A percentile compares a stretch with the other conserved stretches of the same genome.
phyloP scores from a whole-genome alignment of 2,113 vertebrate genomes.

The Podarcis muralis region DNA sequence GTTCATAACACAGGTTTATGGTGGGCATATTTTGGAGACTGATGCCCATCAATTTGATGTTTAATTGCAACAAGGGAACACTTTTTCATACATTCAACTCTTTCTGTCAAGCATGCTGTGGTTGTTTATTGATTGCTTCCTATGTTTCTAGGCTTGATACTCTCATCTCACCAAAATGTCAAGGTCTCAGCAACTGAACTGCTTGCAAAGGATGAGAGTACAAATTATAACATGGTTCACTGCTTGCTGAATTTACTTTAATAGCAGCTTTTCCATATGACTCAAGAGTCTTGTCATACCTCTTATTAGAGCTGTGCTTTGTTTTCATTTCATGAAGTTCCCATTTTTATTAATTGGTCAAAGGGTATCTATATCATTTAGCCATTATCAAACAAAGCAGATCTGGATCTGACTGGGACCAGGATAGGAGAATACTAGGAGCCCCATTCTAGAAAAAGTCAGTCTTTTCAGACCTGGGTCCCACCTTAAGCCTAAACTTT shows the following conservation, averaged over 20 bases:
- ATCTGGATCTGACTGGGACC: neutral
- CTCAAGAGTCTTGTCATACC: neutral
- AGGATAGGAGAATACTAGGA: neutral
- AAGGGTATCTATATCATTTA: neutral
- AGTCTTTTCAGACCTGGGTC: neutral
- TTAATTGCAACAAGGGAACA: neutral
- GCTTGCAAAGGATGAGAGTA: neutral
- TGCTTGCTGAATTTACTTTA: neutral
- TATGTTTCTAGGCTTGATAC: neutral
- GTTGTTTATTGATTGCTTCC: neutral
- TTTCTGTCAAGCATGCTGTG: neutral
- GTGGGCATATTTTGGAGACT: neutral
- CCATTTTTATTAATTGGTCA: neutral
- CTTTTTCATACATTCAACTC: neutral
- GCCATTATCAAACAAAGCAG: neutral
- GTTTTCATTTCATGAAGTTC: neutral
- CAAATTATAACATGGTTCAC: neutral
- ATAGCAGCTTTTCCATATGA: neutral
- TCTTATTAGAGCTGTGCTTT: neutral
- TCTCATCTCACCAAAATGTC: conserved; percentile 15
- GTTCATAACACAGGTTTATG: neutral
- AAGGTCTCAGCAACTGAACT: neutral
- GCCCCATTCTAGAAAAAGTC: too few species aligned
- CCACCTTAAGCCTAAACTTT: neutral
- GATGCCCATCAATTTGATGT: neutral